These are phyloP conservation scores for Campoplex nolae DNA, from an alignment of 2,888 invertebrate genomes.

Conservation along the genomic window DNA sequence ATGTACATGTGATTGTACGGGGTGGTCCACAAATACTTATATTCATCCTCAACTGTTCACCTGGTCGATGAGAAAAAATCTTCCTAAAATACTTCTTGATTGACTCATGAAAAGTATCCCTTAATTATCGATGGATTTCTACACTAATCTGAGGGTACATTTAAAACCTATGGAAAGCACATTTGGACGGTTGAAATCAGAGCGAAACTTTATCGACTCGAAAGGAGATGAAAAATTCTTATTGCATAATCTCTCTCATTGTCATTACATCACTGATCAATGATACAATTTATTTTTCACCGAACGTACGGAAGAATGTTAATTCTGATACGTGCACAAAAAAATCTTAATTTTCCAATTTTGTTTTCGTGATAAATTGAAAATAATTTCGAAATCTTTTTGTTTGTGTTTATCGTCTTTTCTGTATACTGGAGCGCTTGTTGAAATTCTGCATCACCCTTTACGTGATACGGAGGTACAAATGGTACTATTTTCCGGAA, in stretches of 20 bases:
- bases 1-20: background rate
- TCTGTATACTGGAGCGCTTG: background rate
- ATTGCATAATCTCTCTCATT: background rate
- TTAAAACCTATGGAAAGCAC: too few species aligned
- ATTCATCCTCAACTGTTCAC: background rate
- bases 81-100: too few species aligned
- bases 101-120: too few species aligned
- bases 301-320: background rate
- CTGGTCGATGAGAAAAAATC: too few species aligned
- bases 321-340: too few species aligned
- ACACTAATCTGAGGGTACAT: too few species aligned
- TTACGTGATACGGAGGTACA: background rate
- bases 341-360: background rate
- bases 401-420: background rate
- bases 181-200: too few species aligned
- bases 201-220: too few species aligned
- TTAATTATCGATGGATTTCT: too few species aligned
- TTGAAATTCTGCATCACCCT: background rate
- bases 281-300: background rate
- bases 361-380: background rate
- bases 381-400: background rate
- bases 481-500: slow-evolving; percentile 12
- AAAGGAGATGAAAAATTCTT: background rate
- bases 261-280: background rate
- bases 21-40: background rate